These are phyloP conservation scores for Pelvicachromis taeniatus DNA, from an alignment of 2,113 vertebrate genomes.

Conservation along the genomic window DNA sequence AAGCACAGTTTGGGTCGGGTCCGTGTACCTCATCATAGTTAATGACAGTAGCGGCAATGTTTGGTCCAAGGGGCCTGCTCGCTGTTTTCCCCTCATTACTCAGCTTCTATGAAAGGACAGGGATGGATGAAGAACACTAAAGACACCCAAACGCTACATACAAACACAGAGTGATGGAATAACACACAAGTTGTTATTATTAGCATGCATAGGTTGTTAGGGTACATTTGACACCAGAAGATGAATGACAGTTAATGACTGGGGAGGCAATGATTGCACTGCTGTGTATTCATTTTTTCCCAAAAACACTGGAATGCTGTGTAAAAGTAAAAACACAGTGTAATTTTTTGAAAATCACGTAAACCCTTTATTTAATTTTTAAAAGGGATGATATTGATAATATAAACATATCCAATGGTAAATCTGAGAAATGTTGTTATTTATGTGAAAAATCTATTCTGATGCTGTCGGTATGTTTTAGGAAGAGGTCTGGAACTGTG, in stretches of 20 bases:
- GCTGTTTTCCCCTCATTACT: constrained; percentile 70
- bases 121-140: constrained; percentile 61
- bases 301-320: not conserved
- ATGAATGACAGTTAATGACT: not conserved
- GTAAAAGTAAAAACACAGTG: not conserved
- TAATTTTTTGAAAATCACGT: not conserved
- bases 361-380: not conserved
- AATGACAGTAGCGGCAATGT: constrained; percentile 73
- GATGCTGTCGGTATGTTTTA: not conserved
- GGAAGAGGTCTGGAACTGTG: not conserved
- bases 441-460: not conserved
- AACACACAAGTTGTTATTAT: constrained; percentile 20
- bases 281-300: not conserved
- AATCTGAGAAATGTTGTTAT: not conserved
- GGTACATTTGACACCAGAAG: not conserved
- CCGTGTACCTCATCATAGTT: constrained; percentile 77
- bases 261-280: not conserved
- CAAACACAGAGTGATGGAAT: constrained; percentile 28
- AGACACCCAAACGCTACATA: constrained; percentile 36
- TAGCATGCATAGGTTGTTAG: constrained; percentile 3
- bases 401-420: not conserved
- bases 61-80: constrained; percentile 74
- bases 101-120: constrained; percentile 72
- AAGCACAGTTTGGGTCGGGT: constrained; percentile 53
- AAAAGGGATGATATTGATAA: not conserved